These are phyloP conservation scores for Dipus sagitta DNA, from an alignment of 2,797 vertebrate genomes.

Conservation along the genomic window DNA sequence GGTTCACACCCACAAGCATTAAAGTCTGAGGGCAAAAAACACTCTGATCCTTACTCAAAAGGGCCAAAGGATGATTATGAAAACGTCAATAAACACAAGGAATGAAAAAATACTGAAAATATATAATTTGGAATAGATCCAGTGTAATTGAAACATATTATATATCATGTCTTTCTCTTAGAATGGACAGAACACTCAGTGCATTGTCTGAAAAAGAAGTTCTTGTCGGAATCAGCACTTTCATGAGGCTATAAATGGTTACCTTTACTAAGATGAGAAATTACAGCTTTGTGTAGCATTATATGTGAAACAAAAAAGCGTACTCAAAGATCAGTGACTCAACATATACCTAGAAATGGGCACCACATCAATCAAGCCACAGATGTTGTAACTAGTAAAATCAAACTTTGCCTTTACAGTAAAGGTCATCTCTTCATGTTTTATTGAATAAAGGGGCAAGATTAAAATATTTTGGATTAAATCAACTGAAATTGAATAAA, in stretches of 20 bases:
- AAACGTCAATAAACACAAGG: background rate
- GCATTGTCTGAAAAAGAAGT: background rate
- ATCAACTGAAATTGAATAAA: background rate
- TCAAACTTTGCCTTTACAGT: background rate
- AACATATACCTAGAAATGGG: too few species aligned
- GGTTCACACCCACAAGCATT: background rate
- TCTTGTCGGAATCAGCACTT: background rate
- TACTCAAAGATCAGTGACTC: too few species aligned
- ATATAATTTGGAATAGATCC: background rate
- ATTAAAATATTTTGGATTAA: background rate
- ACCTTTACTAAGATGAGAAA: too few species aligned
- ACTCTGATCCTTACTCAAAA: background rate
- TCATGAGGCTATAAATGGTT: background rate
- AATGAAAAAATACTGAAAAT: background rate
- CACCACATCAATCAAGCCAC: background rate
- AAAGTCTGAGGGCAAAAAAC: background rate
- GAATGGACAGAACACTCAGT: background rate
- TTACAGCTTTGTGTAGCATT: too few species aligned
- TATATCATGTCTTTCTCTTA: background rate
- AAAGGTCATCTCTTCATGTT: background rate
- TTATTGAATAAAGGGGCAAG: background rate
- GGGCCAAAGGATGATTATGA: background rate
- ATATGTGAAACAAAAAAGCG: too few species aligned
- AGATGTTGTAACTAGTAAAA: background rate
- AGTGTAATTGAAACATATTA: background rate